Evolutionary conservation across 1,140 invertebrate genomes (phyloP), one percentile per base, ranked within the genome.

Genomic region (roundworm (Caenorhabditis elegans)): DNA sequence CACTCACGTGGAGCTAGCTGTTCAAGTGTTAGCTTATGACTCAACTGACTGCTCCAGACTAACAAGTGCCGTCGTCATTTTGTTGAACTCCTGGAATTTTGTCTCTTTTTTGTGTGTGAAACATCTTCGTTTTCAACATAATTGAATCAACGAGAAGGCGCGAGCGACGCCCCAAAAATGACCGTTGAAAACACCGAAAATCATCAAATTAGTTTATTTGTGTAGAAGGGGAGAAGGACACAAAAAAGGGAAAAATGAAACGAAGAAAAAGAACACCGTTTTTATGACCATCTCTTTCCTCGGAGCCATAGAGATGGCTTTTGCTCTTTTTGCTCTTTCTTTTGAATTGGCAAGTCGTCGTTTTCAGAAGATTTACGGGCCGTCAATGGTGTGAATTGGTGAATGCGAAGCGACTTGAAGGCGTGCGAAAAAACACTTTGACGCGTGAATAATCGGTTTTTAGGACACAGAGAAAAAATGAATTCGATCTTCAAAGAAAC

Each of bases 321-420:
- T 60, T 60, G 53, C 53, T 60, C 53, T 60, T 60, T 60, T 60
- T 60, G 53, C 53, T 60, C 53, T 39, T 39, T 60, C 39, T 70
- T 28, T 39, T 17, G n/a, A 53, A 8, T 53, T 10, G 24, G n/a
- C 13, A 31, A 28, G 53, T 31, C 22, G 60, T 22, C 60, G 17
- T 70, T 70, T 70, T 70, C 60, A 39, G 60, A 70, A 70, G 17
- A 70, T 70, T 70, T 70, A 70, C 60, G 60, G 34, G 34, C 34
- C n/a, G 34, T 70, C 60, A 70, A 70, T 26, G 34, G 34, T 70
- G 60, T 11, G 60, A 70, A 70, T 39, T 39, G 0, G n/a, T 34
- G 34, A 70, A 70, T 39, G 60, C 60, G 60, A 36, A 39, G 34
- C n/a, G 60, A 70, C 60, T 39, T 26, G 60, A 70, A 39, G 34